phyloP scores from a whole-genome alignment of 2,797 vertebrate genomes.

The Hydrophis major region DNA sequence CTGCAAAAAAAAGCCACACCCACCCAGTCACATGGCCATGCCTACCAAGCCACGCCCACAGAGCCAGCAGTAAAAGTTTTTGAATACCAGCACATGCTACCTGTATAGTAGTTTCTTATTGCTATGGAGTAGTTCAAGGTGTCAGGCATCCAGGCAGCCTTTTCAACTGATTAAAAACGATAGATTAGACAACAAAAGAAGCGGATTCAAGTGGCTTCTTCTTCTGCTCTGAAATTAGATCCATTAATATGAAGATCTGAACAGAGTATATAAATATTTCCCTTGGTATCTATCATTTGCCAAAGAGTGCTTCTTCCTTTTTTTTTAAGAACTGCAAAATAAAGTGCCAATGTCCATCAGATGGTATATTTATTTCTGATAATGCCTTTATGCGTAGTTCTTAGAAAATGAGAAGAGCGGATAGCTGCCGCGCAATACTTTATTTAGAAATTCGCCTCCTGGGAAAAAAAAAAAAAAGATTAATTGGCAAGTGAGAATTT shows the following conservation, averaged over 20 bases:
- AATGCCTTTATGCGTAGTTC: neutral
- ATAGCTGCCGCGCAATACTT: neutral
- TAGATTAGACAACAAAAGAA: neutral
- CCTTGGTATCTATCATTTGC: neutral
- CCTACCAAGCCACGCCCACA: too few relatives aligned
- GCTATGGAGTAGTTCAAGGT: neutral
- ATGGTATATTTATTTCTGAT: neutral
- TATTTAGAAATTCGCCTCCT: neutral
- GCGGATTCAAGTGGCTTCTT: neutral
- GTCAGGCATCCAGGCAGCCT: neutral
- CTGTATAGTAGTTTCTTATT: neutral
- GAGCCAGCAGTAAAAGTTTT: too few relatives aligned
- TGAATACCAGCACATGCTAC: too few relatives aligned
- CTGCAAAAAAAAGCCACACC: too few relatives aligned
- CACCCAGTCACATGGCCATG: too few relatives aligned
- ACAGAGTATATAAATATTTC: neutral
- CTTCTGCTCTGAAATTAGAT: neutral
- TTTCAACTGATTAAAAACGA: neutral
- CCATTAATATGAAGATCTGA: neutral
- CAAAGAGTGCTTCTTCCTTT: neutral
- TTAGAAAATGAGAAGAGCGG: neutral
- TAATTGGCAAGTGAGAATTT: neutral
- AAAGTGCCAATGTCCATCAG: neutral
- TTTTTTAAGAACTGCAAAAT: neutral
- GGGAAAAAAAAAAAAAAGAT: neutral